Base-by-base conservation (phyloP, 2,113 vertebrate genomes). In the Zonotrichia leucophrys region DNA sequence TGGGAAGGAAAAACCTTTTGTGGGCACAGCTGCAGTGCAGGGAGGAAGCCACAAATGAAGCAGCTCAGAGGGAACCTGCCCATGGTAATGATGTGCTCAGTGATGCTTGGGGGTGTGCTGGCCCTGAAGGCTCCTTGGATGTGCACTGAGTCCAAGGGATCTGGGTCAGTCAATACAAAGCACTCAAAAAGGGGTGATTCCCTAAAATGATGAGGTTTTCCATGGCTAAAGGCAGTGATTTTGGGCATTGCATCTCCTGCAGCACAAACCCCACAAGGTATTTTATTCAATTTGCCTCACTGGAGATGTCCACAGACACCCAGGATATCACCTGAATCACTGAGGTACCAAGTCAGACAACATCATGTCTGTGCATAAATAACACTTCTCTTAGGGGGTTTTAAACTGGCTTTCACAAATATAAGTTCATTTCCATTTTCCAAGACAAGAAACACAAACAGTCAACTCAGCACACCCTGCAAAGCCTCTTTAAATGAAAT, bases 21-120 rank as follows among this genome's bases (percentile, higher is more conserved):
- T 77, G 91, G 49, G 13, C 83, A 42, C 7, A 83, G 76, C 21
- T 89, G 55, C 41, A 44, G 27, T 14, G 83, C 59, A 50, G 37
- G 86, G 56, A 86, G 55, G 72, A 83, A 91, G 80, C 59, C 76
- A 80, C 68, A 73, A 70, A 94, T 63, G 14, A 37, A 94, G 62
- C 14, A 8, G 25, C 39, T 87, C n/a, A 21, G n/a, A 41, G 72
- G 46, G 79, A 88, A 44, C 4, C 76, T 64, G 72, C 66, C 69
- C 37, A 18, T 10, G n/a, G 86, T 18, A 31, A 53, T 20, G 63
- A 77, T 46, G 15, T 44, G 47, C 64, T 88, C 76, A 42, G 17
- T 5, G 84, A 30, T 41, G 87, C 82, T 23, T 10, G 83, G 46
- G 3, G 35, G 15, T 17, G 83, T 37, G 37, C 44, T 59, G 66